A percentile compares a stretch with the other conserved stretches of the same genome.
Evolutionary conservation across 2,797 vertebrate genomes (phyloP).

Genomic region (Hippoglossus hippoglossus): DNA sequence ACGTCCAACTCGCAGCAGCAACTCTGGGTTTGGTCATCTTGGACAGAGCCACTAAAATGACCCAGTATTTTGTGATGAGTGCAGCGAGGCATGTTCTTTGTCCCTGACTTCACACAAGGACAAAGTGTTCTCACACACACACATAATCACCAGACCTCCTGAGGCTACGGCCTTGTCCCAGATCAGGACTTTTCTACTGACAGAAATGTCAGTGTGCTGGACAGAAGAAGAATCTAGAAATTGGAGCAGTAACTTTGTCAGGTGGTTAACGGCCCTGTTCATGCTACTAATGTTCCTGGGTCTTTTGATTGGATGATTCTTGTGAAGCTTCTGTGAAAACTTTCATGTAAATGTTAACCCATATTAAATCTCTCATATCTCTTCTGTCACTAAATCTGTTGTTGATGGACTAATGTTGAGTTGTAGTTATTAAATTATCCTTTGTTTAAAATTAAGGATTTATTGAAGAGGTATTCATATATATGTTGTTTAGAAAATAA

Average conservation of each 20-base stretch:
- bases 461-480: too few relatives aligned
- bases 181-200: slow-evolving; percentile 77
- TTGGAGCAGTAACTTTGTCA: slow-evolving; percentile 67
- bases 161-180: slow-evolving; percentile 70
- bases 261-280: slow-evolving; percentile 50
- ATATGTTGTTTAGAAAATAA: too few relatives aligned
- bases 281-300: neutral
- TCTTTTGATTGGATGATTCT: neutral
- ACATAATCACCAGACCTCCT: slow-evolving; percentile 17
- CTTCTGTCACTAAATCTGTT: neutral
- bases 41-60: slow-evolving; percentile 51
- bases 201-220: slow-evolving; percentile 66
- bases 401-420: neutral
- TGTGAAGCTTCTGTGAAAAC: neutral
- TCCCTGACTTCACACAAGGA: slow-evolving; percentile 46
- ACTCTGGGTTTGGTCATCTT: slow-evolving; percentile 65
- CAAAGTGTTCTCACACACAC: slow-evolving; percentile 18
- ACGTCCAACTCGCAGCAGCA: slow-evolving; percentile 39
- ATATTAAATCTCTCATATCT: neutral
- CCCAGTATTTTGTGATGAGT: slow-evolving; percentile 55
- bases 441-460: neutral
- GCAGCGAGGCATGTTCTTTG: slow-evolving; percentile 49
- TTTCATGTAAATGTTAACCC: neutral
- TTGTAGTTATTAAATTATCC: neutral
- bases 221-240: slow-evolving; percentile 31